Base-by-base conservation (phyloP, 2,113 vertebrate genomes). In the Cololabis saira region DNA sequence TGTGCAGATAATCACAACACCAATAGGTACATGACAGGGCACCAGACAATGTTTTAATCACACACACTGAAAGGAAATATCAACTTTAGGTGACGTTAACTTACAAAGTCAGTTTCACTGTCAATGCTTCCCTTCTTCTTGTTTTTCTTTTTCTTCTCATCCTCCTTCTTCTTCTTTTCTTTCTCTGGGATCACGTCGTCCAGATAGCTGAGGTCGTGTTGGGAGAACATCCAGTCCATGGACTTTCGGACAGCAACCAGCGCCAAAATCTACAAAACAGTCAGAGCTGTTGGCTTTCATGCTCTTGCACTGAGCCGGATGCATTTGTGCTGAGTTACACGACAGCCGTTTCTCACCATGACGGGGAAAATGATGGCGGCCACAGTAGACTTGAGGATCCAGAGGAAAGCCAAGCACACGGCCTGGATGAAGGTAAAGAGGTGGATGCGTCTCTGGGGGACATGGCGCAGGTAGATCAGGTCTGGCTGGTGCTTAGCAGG, bases 131-230 rank as follows among this genome's bases (percentile, higher is more conserved):
- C 94, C 81, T 99, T 99, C 92, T 99, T 98, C 92, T 98, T 98
- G n/a, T 94, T 94, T 83, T 93, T 94, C 87, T 98, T 99, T 71
- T 96, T 98, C 92, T 99, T 98, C 72, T 99, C 97, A 0, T 99
- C 98, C 77, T 99, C 98, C 17, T 98, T 99, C 92, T 99, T 99
- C 76, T 99, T 99, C 92, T 99, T 99, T 86, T 99, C 98, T 62
- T 99, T 99, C 91, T 99, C 98, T 63, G 98, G 98, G 92, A 99
- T 99, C 89, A 99, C 94, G 19, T 99, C 98, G 0, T 99, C 98
- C 19, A 99, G 95, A 85, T 98, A 99, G 86, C 98, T 89, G 71
- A 99, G 94, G 87, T 99, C 96, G 0, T 99, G 97, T 83, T 99
- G 98, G 48, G 97, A 98, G 92, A 98, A 99, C 82, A 99, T 47